Base-by-base conservation (phyloP, 2,888 invertebrate genomes). In the Gandaritis pyraliata region DNA sequence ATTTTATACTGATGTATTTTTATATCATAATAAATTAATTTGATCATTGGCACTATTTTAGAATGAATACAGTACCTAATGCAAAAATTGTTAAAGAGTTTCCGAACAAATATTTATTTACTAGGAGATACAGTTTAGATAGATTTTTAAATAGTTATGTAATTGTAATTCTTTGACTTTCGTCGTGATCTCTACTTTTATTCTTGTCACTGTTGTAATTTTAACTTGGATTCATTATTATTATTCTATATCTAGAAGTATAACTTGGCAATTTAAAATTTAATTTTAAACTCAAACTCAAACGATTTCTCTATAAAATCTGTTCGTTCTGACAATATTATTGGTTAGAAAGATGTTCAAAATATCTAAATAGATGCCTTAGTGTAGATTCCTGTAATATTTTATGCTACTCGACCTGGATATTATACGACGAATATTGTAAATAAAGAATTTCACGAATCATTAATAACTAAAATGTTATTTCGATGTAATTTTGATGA, bases 151-250 rank as follows among this genome's bases (percentile, higher is more conserved):
- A 55, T 61, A 51, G 38, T 12, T 36, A 54, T 41, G 43, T 45
- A 23, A 39, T 45, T 45, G n/a, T 30, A 54, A 30, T 58, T 48
- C 41, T 57, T 48, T 43, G 50, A 51, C 50, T 58, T 56, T 58
- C 29, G 43, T 54, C 48, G 15, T 55, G 63, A 63, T 63, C 63
- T 63, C 55, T 56, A 55, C 50, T 61, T 54, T 58, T 58, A 58
- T 58, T 58, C 62, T 46, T 62, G 54, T 63, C 62, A 50, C 54
- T 39, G 46, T 58, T 29, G 57, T 53, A 30, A 45, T 61, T 49
- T 49, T 39, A 43, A 53, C 15, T 41, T 48, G 18, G 10, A 48
- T 46, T 38, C 38, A 12, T 10, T 29, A 29, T 6, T 4, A 33
- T 3, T 59, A 46, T 58, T 39, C 39, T 30, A 12, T 33, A 18